Evolutionary conservation across 2,113 vertebrate genomes (phyloP).

Genomic region (Bos javanicus): DNA sequence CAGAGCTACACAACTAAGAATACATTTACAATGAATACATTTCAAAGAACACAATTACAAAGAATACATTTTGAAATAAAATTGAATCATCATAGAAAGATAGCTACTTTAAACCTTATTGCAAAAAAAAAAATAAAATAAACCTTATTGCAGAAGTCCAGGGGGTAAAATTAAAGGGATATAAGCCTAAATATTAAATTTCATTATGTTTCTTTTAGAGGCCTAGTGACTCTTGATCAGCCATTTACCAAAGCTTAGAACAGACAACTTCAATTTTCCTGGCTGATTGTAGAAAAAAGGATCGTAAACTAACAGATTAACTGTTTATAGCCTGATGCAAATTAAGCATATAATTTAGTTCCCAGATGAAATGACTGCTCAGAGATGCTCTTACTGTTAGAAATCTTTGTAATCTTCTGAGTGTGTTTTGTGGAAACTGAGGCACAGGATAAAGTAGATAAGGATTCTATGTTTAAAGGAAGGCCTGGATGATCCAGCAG

Average conservation of each 20-base stretch:
- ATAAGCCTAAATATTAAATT: background rate
- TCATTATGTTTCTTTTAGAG: background rate
- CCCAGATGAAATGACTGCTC: background rate
- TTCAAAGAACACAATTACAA: background rate
- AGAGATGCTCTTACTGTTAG: background rate
- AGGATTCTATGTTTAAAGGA: background rate
- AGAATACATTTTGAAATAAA: background rate
- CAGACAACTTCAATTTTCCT: background rate
- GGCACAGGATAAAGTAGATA: background rate
- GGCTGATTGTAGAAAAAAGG: background rate
- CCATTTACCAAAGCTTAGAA: background rate
- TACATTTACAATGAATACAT: background rate
- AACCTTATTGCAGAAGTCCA: constrained; percentile 16
- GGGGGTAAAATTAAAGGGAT: background rate
- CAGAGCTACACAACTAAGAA: background rate
- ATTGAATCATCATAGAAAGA: background rate
- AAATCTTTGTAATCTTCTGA: background rate
- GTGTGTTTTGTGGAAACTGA: constrained; percentile 19
- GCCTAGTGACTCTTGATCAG: background rate
- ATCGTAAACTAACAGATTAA: background rate
- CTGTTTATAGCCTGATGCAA: background rate
- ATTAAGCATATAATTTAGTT: background rate
- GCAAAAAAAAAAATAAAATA: background rate
- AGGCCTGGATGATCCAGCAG: background rate
- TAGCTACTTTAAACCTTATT: constrained; percentile 15